A percentile compares a stretch with the other conserved stretches of the same genome.
These are phyloP conservation scores for Pitangus sulphuratus DNA, from an alignment of 2,797 vertebrate genomes.

Conservation along the genomic window DNA sequence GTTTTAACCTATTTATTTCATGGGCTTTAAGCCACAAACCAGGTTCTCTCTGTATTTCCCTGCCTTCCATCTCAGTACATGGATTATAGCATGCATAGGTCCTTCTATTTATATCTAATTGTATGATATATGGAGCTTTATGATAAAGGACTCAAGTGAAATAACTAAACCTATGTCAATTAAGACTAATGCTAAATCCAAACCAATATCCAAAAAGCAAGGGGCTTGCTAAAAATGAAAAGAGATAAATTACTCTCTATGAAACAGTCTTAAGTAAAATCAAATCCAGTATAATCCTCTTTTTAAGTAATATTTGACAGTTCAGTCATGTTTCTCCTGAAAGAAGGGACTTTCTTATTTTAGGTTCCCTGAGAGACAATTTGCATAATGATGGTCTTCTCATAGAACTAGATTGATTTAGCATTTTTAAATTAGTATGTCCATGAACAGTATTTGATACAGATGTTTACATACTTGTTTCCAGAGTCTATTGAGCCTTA, in stretches of 20 bases:
- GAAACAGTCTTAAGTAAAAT: conserved; percentile 11
- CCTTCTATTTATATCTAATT: conserved; percentile 12
- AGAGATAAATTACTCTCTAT: not conserved
- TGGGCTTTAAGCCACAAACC: not conserved
- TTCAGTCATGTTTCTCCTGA: not conserved
- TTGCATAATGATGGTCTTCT: conserved; percentile 6
- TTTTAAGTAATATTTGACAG: conserved; percentile 51
- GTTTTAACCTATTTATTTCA: not conserved
- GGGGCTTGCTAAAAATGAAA: not conserved
- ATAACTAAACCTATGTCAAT: conserved; percentile 14
- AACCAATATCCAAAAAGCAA: not conserved
- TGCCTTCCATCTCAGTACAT: not conserved
- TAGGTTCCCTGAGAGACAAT: not conserved
- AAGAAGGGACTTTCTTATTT: conserved; percentile 35
- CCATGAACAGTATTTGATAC: not conserved
- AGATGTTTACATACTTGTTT: conserved; percentile 4
- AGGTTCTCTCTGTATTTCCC: not conserved
- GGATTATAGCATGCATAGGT: not conserved
- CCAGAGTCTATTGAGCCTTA: not conserved
- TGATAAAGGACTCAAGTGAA: not conserved
- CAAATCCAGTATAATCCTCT: conserved; percentile 48
- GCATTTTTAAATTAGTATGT: not conserved
- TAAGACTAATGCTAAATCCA: conserved; percentile 13
- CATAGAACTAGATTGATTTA: conserved; percentile 3
- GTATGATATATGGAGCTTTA: not conserved